Evolutionary conservation across 2,113 vertebrate species (phyloP), one percentile per base, ranked within the genome.

Genomic region (Vanacampus margaritifer): DNA sequence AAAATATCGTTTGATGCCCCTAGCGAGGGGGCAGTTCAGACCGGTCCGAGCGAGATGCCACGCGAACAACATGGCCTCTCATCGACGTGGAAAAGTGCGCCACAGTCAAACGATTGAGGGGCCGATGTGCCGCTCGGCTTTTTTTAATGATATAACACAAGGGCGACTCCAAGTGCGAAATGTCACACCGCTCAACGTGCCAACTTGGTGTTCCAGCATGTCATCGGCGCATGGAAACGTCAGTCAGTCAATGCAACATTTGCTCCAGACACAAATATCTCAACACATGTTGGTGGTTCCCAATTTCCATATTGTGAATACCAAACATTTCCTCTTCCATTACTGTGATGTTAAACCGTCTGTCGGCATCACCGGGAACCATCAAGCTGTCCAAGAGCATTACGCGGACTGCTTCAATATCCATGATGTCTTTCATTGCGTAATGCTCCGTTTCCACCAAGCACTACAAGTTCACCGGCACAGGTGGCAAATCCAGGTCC

Each of bases 1-100:
- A 92, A 93, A 92, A 92, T 90, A 90, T 79, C 76, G 86, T 92
- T 92, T 92, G 90, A 91, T 91, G 91, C 88, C 14, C 88, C 76
- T 9, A 74, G 77, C 54, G 26, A 82, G 75, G 71, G 28, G 89
- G 89, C 87, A 84, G 91, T 89, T 92, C 79, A 88, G 89, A 92
- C 91, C 79, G 89, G 91, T 92, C 91, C 83, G 84, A 85, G 81
- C 86, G 79, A 56, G 83, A 88, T n/a, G 85, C 87, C 78, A 82
- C 85, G 68, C 73, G 80, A 88, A 84, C 90, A 88, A 79, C 82
- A 73, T 75, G 71, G 64, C 60, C 67, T 78, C 80, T 78, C 16
- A 12, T 74, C 63, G 78, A 48, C 69, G 82, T 46, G 74, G 58
- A 82, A 78, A 53, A 64, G 21, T 26, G 39, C 65, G 73, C 65